phyloP scores from a whole-genome alignment of 2,888 invertebrate species.

The Suillia variegata region DNA sequence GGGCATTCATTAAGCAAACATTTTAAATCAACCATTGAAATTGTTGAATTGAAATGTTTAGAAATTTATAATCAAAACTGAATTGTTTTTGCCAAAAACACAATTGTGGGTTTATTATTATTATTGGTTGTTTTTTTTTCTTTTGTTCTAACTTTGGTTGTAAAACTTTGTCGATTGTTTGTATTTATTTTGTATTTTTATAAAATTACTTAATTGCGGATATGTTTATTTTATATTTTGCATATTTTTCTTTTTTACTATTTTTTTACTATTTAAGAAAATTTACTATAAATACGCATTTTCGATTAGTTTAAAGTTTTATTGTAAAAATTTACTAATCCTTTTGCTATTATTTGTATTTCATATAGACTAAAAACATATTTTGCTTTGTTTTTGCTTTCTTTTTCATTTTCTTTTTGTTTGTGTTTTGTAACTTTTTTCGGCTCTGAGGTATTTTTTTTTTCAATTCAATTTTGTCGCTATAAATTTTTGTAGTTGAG shows the following conservation, averaged over 20 bases:
- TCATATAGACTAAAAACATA: neutral
- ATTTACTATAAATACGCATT: too few relatives aligned
- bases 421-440: neutral
- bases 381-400: neutral
- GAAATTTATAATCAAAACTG: too few relatives aligned
- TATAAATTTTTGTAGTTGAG: constrained; percentile 28
- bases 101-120: too few relatives aligned
- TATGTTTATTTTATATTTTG: neutral
- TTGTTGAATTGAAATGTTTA: too few relatives aligned
- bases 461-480: constrained; percentile 24
- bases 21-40: too few relatives aligned
- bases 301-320: too few relatives aligned
- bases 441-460: constrained; percentile 1
- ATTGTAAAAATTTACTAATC: neutral
- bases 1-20: too few relatives aligned
- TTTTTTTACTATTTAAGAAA: too few relatives aligned
- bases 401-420: neutral
- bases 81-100: too few relatives aligned
- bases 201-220: neutral
- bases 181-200: neutral
- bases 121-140: too few relatives aligned
- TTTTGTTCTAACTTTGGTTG: too few relatives aligned
- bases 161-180: neutral
- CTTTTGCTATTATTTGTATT: neutral
- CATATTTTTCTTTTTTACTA: neutral